These are phyloP conservation scores for Drosophila aff. DNA, from an alignment of 1,140 invertebrate species.

Conservation along the genomic window DNA sequence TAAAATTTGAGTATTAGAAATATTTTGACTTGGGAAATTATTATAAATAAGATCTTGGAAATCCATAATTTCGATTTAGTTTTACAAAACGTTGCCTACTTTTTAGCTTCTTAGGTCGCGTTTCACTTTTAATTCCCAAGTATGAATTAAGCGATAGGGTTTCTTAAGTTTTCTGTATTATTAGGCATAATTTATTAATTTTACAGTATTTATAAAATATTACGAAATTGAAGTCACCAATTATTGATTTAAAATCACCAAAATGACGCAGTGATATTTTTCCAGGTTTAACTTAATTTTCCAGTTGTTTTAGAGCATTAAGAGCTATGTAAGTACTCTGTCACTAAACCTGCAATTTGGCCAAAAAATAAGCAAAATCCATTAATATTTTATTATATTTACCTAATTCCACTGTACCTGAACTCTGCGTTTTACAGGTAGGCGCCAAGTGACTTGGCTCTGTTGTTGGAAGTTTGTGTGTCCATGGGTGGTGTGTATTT, in stretches of 20 bases:
- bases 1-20: neutral
- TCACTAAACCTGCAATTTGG: neutral
- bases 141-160: too few relatives aligned
- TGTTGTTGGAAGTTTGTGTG: slow-evolving; percentile 12
- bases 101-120: neutral
- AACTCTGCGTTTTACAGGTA: slow-evolving; percentile 41
- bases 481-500: slow-evolving; percentile 8
- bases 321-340: neutral
- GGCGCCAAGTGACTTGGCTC: slow-evolving; percentile 56
- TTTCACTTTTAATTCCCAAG: neutral
- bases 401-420: slow-evolving; percentile 25
- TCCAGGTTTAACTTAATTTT: neutral
- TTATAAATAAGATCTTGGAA: too few relatives aligned
- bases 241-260: neutral
- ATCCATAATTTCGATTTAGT: neutral
- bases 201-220: neutral
- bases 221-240: too few relatives aligned
- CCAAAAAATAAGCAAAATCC: neutral
- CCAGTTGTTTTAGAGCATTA: neutral
- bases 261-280: neutral
- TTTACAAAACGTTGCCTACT: neutral
- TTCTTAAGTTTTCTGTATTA: neutral
- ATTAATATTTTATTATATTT: neutral
- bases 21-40: neutral
- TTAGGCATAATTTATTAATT: neutral